Conservation (phyloP, 1,140 invertebrate genomes). For the Yoshiicerus persimilis region DNA sequence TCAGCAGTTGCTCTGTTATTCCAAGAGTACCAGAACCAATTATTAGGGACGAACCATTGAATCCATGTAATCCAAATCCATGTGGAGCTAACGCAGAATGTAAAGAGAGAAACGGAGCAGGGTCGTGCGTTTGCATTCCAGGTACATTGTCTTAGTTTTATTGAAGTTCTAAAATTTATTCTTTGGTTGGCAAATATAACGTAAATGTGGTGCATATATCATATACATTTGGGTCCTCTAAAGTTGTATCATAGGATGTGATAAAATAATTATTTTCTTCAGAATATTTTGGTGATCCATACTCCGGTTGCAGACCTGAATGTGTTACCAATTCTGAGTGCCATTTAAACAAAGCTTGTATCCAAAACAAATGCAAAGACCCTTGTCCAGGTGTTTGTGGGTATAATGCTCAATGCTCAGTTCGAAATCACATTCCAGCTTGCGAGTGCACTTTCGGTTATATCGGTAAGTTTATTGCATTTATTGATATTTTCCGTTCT, state of each 20-base stretch:
- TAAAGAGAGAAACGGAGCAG: constrained; percentile 23
- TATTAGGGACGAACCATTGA: constrained; percentile 50
- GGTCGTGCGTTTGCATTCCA: constrained; percentile 62
- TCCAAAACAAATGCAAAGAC: constrained; percentile 76
- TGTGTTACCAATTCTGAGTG: constrained; percentile 69
- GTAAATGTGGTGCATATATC: too few relatives aligned
- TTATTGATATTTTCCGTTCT: too few relatives aligned
- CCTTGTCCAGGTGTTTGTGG: constrained; percentile 79
- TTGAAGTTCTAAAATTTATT: not conserved
- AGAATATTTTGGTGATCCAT: constrained; percentile 74
- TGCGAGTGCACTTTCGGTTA: constrained; percentile 75
- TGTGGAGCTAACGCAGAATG: constrained; percentile 59
- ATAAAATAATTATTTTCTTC: too few relatives aligned
- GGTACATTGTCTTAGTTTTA: not conserved
- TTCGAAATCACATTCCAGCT: constrained; percentile 77
- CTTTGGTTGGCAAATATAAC: not conserved
- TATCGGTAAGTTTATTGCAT: constrained; percentile 63
- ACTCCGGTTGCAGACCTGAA: constrained; percentile 65
- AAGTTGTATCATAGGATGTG: too few relatives aligned
- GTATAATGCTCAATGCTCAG: constrained; percentile 73
- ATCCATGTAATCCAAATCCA: constrained; percentile 67
- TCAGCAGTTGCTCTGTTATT: constrained; percentile 59
- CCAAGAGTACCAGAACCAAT: constrained; percentile 56
- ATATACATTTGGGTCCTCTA: too few relatives aligned
- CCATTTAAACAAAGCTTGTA: constrained; percentile 61